These are phyloP conservation scores for Drosophila affinis DNA, from an alignment of 2,888 invertebrate genomes.

Conservation along the genomic window DNA sequence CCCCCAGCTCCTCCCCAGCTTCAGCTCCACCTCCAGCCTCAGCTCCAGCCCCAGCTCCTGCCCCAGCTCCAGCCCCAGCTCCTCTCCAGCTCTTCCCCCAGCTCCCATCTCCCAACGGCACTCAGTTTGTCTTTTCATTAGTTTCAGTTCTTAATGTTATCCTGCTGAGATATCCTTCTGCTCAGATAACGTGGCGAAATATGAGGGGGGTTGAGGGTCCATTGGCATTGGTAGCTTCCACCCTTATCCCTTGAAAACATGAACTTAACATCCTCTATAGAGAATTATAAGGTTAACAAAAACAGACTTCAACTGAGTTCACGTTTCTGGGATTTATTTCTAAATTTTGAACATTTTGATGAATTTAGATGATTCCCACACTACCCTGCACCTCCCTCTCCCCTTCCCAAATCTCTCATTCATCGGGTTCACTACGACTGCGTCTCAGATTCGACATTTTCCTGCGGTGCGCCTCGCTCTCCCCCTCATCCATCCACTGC, in stretches of 20 bases:
- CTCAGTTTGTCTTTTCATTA: conserved; percentile 32
- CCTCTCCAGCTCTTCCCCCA: not conserved
- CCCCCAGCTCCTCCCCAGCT: not conserved
- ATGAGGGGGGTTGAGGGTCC: not conserved
- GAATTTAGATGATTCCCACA: no score
- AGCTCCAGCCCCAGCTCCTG: not conserved
- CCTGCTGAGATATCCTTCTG: not conserved
- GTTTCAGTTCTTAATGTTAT: conserved; percentile 29
- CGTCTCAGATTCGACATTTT: conserved; percentile 32
- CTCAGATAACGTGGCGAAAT: not conserved
- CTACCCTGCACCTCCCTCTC: not conserved
- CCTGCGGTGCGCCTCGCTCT: conserved; percentile 28
- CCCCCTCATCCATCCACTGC: conserved; percentile 14
- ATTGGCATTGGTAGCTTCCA: not conserved
- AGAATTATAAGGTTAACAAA: no score
- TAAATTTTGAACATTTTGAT: not conserved
- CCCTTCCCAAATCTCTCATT: not conserved
- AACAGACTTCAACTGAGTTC: no score
- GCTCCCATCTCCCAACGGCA: conserved; percentile 10
- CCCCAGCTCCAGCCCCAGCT: conserved; percentile 5
- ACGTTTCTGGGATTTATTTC: not conserved
- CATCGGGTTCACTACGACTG: conserved; percentile 1
- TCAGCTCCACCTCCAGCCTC: no score
- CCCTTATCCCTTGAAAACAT: no score
- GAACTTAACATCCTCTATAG: no score